Percentiles rank a stretch among this genome's conserved stretches.
These are phyloP conservation scores for Patiria pectinifera DNA, from an alignment of 53 echinoderm and acorn worm species.

Conservation along the genomic window DNA sequence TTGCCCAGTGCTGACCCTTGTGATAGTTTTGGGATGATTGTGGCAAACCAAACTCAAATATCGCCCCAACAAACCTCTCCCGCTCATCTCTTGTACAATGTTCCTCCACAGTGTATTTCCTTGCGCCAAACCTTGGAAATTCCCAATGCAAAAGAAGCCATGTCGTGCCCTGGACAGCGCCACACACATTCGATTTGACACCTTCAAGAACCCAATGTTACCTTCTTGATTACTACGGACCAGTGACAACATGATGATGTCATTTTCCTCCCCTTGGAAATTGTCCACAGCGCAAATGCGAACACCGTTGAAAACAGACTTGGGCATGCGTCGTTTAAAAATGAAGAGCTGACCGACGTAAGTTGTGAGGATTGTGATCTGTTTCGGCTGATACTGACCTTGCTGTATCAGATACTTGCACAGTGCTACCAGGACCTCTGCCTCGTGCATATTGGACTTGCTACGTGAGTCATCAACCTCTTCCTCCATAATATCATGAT, in stretches of 20 bases:
- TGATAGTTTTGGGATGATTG: conserved; percentile 71
- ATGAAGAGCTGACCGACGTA: conserved; percentile 76
- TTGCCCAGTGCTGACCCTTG: conserved; percentile 6
- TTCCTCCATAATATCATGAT: conserved; percentile 56
- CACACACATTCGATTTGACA: conserved; percentile 73
- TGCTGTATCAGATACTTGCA: conserved; percentile 83
- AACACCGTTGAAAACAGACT: conserved; percentile 44
- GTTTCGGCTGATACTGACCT: conserved; percentile 68
- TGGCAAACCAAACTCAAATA: conserved; percentile 69
- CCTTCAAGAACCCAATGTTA: conserved; percentile 74
- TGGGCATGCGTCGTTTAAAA: conserved; percentile 66
- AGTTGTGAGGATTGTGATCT: conserved; percentile 82
- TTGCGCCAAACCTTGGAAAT: conserved; percentile 67
- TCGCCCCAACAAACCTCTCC: conserved; percentile 53
- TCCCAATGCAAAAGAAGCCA: conserved; percentile 87
- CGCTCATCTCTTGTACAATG: conserved; percentile 54
- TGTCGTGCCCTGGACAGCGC: conserved; percentile 80
- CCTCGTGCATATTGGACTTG: conserved; percentile 81
- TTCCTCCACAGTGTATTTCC: conserved; percentile 53
- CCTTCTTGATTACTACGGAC: conserved; percentile 78
- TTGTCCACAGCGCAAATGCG: conserved; percentile 74
- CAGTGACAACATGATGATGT: conserved; percentile 83
- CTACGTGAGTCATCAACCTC: conserved; percentile 67
- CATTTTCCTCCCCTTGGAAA: conserved; percentile 89
- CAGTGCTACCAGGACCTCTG: conserved; percentile 68